Percentiles rank a stretch among this genome's conserved stretches.
phyloP scores from a whole-genome alignment of 2,113 vertebrate genomes.

The Aptenodytes forsteri region DNA sequence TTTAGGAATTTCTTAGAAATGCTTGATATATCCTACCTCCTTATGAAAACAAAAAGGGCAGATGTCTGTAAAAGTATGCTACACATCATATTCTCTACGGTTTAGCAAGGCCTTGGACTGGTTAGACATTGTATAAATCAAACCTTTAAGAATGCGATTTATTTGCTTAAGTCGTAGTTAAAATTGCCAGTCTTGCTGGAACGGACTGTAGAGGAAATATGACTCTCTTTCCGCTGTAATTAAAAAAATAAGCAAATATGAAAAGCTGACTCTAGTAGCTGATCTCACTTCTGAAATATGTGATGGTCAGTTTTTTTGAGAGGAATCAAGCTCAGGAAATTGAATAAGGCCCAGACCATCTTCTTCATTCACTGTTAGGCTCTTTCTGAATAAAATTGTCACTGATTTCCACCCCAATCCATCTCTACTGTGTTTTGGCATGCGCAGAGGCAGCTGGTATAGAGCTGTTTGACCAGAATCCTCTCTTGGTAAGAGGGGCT shows the following conservation, averaged over 20 bases:
- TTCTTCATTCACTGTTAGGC: neutral
- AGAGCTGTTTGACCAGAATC: neutral
- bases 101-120: neutral
- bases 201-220: neutral
- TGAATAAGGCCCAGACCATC: neutral
- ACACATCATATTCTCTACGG: neutral
- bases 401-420: neutral
- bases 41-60: neutral
- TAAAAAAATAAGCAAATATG: neutral
- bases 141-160: neutral
- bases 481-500: neutral
- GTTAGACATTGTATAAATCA: neutral
- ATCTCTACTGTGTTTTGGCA: neutral
- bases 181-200: neutral
- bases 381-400: neutral
- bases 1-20: neutral
- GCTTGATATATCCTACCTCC: neutral
- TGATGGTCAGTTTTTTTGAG: neutral
- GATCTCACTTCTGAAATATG: neutral
- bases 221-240: neutral
- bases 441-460: neutral
- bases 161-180: neutral
- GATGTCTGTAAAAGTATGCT: neutral
- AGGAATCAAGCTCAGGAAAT: neutral
- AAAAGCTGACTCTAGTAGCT: neutral